These are phyloP conservation scores for Harpagoxenus sublaevis DNA, from an alignment of 2,888 invertebrate genomes.

Conservation along the genomic window DNA sequence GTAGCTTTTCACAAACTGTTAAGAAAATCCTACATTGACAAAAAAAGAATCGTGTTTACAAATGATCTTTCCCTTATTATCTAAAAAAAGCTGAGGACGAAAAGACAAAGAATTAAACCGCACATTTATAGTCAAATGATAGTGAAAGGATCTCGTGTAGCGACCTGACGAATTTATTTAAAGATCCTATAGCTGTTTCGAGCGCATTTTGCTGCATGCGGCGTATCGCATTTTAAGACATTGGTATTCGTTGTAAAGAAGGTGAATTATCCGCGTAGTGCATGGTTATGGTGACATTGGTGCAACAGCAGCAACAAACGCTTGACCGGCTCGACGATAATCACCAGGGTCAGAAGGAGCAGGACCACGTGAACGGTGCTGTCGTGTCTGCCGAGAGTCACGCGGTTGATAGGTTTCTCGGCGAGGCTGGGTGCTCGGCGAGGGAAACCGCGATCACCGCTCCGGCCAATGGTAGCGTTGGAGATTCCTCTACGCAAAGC, in stretches of 20 bases:
- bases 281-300: constrained; percentile 75
- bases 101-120: neutral
- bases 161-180: neutral
- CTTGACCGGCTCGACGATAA: constrained; percentile 59
- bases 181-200: neutral
- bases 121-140: neutral
- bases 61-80: neutral
- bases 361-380: constrained; percentile 21
- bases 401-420: constrained; percentile 10
- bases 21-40: neutral
- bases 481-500: constrained; percentile 66
- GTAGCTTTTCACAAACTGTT: neutral
- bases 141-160: too few relatives aligned
- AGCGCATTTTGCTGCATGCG: neutral
- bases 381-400: constrained; percentile 14
- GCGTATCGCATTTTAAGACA: neutral
- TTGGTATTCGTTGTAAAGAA: neutral
- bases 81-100: neutral
- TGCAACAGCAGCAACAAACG: constrained; percentile 71
- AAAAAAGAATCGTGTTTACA: neutral
- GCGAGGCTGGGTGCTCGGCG: constrained; percentile 26
- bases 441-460: constrained; percentile 41
- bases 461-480: constrained; percentile 58
- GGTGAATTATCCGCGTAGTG: constrained; percentile 44
- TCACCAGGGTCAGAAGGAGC: constrained; percentile 59